These are phyloP conservation scores for Papilio demoleus DNA, from an alignment of 2,888 invertebrate species.

Conservation along the genomic window DNA sequence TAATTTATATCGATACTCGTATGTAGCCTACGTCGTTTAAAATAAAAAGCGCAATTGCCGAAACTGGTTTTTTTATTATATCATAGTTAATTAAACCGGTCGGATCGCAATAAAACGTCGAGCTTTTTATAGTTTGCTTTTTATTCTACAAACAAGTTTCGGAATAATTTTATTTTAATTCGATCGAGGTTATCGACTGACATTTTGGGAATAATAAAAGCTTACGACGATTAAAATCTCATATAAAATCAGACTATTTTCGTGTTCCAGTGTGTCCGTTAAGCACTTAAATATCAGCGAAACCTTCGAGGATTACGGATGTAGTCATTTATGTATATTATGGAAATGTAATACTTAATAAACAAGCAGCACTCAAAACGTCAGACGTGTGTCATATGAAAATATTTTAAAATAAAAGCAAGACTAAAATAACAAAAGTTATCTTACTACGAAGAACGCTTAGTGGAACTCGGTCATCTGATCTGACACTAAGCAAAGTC, in stretches of 20 bases:
- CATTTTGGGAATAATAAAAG: conserved; percentile 35
- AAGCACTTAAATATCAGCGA: conserved; percentile 32
- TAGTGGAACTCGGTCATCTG: conserved; percentile 67
- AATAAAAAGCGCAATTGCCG: conserved; percentile 28
- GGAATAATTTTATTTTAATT: conserved; percentile 37
- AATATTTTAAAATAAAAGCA: conserved; percentile 63
- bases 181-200: conserved; percentile 40
- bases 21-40: conserved; percentile 20
- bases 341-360: conserved; percentile 33
- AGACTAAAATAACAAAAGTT: conserved; percentile 59
- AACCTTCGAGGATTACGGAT: conserved; percentile 25
- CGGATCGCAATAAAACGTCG: conserved; percentile 20
- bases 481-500: conserved; percentile 51
- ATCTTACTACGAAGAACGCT: conserved; percentile 59
- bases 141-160: conserved; percentile 33
- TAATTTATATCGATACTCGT: conserved; percentile 35
- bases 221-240: conserved; percentile 12
- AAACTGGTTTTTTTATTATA: conserved; percentile 37
- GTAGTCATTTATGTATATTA: conserved; percentile 8
- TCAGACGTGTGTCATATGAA: conserved; percentile 62
- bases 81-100: conserved; percentile 35
- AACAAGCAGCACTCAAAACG: conserved; percentile 48
- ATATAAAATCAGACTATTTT: conserved; percentile 26
- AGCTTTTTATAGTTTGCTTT: conserved; percentile 31
- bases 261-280: conserved; percentile 3